phyloP scores from a whole-genome alignment of 2,797 vertebrate species.

The Varecia variegata region DNA sequence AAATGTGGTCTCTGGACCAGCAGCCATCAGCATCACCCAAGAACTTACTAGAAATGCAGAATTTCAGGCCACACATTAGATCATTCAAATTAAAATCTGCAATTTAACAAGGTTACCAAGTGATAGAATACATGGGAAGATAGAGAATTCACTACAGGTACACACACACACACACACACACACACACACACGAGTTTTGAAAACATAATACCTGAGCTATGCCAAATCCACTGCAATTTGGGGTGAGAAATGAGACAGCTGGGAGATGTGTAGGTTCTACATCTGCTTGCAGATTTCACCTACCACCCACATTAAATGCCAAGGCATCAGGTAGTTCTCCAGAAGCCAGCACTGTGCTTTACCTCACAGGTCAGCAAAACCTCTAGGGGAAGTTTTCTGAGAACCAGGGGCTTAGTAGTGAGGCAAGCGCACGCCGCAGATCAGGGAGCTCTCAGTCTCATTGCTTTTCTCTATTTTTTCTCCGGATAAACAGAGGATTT shows the following conservation, averaged over 20 bases:
- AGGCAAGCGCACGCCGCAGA: not conserved
- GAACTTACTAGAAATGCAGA: not conserved
- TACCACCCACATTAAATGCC: not conserved
- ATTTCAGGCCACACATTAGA: not conserved
- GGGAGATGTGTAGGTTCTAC: not conserved
- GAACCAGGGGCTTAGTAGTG: not conserved
- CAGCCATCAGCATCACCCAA: not conserved
- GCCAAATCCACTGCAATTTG: not conserved
- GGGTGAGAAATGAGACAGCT: not conserved
- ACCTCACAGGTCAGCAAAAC: not conserved
- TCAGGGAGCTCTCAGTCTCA: not conserved
- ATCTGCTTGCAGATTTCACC: not conserved
- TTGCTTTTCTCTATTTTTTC: conserved; percentile 25
- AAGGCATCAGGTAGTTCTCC: not conserved
- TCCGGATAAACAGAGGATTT: conserved; percentile 52
- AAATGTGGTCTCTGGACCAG: not conserved
- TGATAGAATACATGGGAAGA: not conserved
- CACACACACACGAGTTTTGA: not conserved
- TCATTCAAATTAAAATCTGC: not conserved
- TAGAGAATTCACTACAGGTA: not conserved
- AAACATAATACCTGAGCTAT: not conserved
- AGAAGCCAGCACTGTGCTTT: not conserved
- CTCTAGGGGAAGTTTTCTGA: not conserved
- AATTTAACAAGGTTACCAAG: not conserved
- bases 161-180: not conserved